A percentile compares a stretch with the other conserved stretches of the same genome.
Conservation (phyloP, 1,140 invertebrate genomes). For the Pantala flavescens region DNA sequence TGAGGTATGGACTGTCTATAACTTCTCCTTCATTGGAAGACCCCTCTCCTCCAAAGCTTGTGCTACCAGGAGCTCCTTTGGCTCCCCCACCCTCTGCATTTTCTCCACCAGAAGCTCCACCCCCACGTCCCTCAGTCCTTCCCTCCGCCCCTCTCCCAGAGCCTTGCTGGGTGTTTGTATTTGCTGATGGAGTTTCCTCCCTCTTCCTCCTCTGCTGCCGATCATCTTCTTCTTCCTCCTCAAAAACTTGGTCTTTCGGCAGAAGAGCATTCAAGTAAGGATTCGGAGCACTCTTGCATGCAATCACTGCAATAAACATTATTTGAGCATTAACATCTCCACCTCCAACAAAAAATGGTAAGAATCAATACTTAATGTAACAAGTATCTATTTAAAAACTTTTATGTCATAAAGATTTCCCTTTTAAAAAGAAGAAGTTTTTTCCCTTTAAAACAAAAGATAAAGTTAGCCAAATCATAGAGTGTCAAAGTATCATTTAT, state of each 20-base stretch:
- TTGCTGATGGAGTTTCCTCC: conserved; percentile 41
- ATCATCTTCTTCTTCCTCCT: conserved; percentile 74
- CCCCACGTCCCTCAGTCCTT: conserved; percentile 22
- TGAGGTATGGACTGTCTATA: conserved; percentile 80
- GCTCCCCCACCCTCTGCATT: conserved; percentile 21
- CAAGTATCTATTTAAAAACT: too few relatives aligned
- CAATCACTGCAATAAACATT: conserved; percentile 56
- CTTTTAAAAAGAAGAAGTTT: conserved; percentile 18
- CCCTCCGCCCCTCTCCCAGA: conserved; percentile 29
- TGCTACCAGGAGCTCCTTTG: conserved; percentile 34
- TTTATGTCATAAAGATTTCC: conserved; percentile 22
- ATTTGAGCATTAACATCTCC: conserved; percentile 28
- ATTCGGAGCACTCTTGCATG: conserved; percentile 68
- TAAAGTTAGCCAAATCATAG: too few relatives aligned
- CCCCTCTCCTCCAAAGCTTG: conserved; percentile 20
- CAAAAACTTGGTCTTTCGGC: conserved; percentile 90
- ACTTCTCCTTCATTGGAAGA: conserved; percentile 35
- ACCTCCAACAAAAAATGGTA: conserved; percentile 16
- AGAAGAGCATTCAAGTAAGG: conserved; percentile 77
- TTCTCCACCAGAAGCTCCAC: neutral
- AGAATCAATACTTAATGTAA: too few relatives aligned
- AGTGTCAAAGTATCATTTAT: too few relatives aligned
- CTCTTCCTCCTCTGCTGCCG: conserved; percentile 45
- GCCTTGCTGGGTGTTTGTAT: conserved; percentile 17
- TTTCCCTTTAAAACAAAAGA: too few relatives aligned